Conservation (phyloP, 1,140 invertebrate genomes). For the Neotoxoptera formosana region DNA sequence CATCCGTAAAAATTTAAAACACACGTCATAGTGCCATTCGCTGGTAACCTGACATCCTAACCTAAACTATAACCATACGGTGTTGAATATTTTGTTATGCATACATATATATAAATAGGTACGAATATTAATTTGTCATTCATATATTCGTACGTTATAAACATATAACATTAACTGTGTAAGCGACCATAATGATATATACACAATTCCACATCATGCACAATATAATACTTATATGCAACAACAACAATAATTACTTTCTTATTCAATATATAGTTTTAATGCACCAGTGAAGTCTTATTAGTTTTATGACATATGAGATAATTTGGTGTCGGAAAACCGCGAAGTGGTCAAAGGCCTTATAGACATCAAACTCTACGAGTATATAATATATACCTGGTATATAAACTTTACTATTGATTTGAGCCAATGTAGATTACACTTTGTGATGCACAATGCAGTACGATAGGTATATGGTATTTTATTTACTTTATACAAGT, state of each 20-base stretch:
- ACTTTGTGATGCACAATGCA: neutral
- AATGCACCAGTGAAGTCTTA: constrained; percentile 45
- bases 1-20: too few relatives aligned
- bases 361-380: neutral
- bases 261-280: constrained; percentile 27
- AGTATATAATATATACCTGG: too few relatives aligned
- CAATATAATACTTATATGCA: neutral
- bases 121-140: neutral
- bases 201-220: neutral
- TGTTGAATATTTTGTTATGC: neutral
- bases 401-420: neutral
- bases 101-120: neutral
- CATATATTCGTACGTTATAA: neutral
- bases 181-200: neutral
- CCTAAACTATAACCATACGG: neutral
- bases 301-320: constrained; percentile 49
- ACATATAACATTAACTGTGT: neutral
- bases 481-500: too few relatives aligned
- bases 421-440: neutral
- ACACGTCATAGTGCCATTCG: neutral
- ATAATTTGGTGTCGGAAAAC: constrained; percentile 25
- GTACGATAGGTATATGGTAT: too few relatives aligned
- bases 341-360: neutral
- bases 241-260: neutral
- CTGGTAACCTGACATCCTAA: too few relatives aligned